Percentiles rank a stretch among this genome's conserved stretches.
Conservation (phyloP, 1,140 invertebrate genomes). For the Whitmania pigra region DNA sequence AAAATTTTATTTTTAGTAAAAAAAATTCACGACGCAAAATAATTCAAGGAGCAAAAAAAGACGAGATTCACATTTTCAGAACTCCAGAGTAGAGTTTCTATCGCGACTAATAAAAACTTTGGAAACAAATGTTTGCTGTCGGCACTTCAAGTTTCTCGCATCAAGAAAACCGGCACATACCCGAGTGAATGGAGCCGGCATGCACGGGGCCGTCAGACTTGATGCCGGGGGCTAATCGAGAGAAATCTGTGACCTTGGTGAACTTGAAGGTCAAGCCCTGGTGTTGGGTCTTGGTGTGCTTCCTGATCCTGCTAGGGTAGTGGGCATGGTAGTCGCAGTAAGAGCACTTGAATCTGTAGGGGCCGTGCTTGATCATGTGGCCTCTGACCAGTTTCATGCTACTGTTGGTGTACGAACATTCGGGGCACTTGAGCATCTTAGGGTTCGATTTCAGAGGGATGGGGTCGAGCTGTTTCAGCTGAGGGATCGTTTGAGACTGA, state of each 20-base stretch:
- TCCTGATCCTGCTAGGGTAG: constrained; percentile 21
- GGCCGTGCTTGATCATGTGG: constrained; percentile 22
- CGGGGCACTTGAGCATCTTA: constrained; percentile 15
- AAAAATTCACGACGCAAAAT: no score
- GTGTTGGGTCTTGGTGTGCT: constrained; percentile 19
- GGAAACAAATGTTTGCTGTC: no score
- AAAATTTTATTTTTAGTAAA: no score
- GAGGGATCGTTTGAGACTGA: not conserved
- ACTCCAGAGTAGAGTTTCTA: no score
- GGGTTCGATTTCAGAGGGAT: constrained; percentile 6
- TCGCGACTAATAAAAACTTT: no score
- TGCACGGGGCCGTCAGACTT: not conserved
- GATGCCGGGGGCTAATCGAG: not conserved
- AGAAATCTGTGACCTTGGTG: constrained; percentile 16
- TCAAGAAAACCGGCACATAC: no score
- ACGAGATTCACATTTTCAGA: no score
- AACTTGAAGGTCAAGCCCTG: not conserved
- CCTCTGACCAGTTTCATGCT: constrained; percentile 14
- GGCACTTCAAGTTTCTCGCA: no score
- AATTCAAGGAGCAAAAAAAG: no score
- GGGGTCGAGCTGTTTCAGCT: not conserved
- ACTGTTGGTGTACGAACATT: constrained; percentile 20
- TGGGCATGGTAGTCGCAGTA: constrained; percentile 19
- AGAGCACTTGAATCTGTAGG: constrained; percentile 13
- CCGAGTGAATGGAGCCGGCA: constrained; percentile 1